Evolutionary conservation across 1,140 invertebrate genomes (phyloP), one percentile per base, ranked within the genome.

Genomic region (Megalopta genalis): DNA sequence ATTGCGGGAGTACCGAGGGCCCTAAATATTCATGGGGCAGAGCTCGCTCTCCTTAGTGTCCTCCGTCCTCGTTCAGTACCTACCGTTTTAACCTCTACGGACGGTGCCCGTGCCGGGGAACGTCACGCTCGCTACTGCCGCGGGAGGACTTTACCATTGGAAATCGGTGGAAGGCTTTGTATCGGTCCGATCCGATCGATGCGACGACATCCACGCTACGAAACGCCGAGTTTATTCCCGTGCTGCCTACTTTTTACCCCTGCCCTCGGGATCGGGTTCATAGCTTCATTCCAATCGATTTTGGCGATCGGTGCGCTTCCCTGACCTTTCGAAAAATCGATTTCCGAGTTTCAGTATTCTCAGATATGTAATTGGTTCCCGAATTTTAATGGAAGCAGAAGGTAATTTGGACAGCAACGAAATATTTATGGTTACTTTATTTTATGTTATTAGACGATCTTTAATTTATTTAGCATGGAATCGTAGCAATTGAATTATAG

Each of bases 1-100:
- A 86, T 88, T 87, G 86, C 86, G 77, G 84, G 86, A 86, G 75
- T 85, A 79, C 81, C 54, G 10, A 60, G 65, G 63, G 63, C 69
- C 72, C 78, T 88, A 87, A 88, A 88, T 88, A 88, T 88, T 88
- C 85, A 88, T 87, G 83, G 75, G 62, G 46, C 60, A 66, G 64
- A 46, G 42, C 77, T 77, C 42, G 70, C 72, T 83, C 81, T 81
- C 81, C 60, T 85, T 78, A 78, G n/a, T 10, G 18, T 39, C n/a
- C 68, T 68, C 39, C 49, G 10, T 78, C 65, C 49, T 76, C 72
- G 59, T 57, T 85, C 66, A 57, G 63, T 10, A 49, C 25, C 78
- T 64, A 62, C 49, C 46, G 57, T 72, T 72, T 75, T 49, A 75
- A 82, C 75, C 70, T 71, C 63, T 64, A 14, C 77, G 68, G n/a